These are phyloP conservation scores for Epizoanthus scotinus DNA, from an alignment of 92 coral and sea anemone genomes.

Conservation along the genomic window DNA sequence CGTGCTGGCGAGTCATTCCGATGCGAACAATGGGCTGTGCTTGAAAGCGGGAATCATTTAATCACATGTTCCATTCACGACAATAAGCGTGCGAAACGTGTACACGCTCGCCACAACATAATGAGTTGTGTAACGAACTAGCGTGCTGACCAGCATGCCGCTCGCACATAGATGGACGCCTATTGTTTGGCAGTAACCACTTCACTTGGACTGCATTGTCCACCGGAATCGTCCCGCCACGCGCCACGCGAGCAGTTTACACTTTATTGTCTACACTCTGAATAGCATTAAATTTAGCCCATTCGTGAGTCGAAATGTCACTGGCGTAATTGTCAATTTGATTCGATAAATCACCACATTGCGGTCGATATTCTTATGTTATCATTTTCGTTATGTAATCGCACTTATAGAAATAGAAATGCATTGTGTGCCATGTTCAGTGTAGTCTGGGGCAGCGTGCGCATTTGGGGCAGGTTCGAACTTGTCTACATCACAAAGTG, in stretches of 20 bases:
- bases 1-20: conserved; percentile 44
- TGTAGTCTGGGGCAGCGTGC: neutral
- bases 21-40: conserved; percentile 36
- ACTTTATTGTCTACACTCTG: conserved; percentile 14
- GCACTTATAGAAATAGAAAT: neutral
- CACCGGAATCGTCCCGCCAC: conserved; percentile 5
- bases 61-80: conserved; percentile 34
- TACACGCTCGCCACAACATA: conserved; percentile 82
- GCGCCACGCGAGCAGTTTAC: conserved; percentile 46
- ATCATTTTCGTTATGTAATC: neutral
- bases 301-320: conserved; percentile 31
- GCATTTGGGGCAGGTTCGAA: neutral
- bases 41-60: conserved; percentile 33
- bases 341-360: neutral
- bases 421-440: neutral
- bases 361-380: neutral
- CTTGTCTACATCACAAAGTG: conserved; percentile 22
- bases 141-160: conserved; percentile 67
- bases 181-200: conserved; percentile 28
- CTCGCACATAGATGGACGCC: conserved; percentile 6
- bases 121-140: conserved; percentile 64
- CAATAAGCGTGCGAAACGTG: conserved; percentile 71
- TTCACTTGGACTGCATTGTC: conserved; percentile 45
- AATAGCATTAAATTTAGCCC: conserved; percentile 8
- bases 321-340: neutral